Evolutionary conservation across 2,113 vertebrate genomes (phyloP).

Genomic region (Potamarius usumacintae): DNA sequence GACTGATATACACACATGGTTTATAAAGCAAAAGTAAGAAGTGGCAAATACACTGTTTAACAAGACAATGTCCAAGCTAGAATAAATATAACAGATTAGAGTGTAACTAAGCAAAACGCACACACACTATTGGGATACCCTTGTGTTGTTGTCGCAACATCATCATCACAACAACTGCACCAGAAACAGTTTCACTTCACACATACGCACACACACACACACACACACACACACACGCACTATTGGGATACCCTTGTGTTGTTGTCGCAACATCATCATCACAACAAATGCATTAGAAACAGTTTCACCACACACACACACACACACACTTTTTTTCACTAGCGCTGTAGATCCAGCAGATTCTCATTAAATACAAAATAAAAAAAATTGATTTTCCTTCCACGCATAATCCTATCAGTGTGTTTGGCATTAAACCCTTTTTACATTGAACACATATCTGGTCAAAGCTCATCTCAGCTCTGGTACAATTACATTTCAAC

Average conservation of each 20-base stretch:
- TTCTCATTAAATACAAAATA: constrained; percentile 49
- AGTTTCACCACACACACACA: not conserved
- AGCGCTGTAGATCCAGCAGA: constrained; percentile 20
- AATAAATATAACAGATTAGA: not conserved
- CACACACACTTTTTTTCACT: constrained; percentile 7
- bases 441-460: not conserved
- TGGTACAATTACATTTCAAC: not conserved
- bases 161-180: constrained; percentile 5
- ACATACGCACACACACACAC: not conserved
- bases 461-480: not conserved
- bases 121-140: not conserved
- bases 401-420: constrained; percentile 14
- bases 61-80: not conserved
- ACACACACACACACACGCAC: constrained; percentile 7
- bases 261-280: constrained; percentile 37
- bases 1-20: not conserved
- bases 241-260: not conserved
- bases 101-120: not conserved
- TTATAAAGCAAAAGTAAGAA: not conserved
- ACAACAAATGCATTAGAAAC: constrained; percentile 5
- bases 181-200: not conserved
- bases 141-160: constrained; percentile 38
- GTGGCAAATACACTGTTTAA: not conserved
- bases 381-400: constrained; percentile 46
- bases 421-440: not conserved